Percentiles rank a stretch among this genome's conserved stretches.
Evolutionary conservation across 2,888 invertebrate genomes (phyloP).

Genomic region (Lutraria lutraria): DNA sequence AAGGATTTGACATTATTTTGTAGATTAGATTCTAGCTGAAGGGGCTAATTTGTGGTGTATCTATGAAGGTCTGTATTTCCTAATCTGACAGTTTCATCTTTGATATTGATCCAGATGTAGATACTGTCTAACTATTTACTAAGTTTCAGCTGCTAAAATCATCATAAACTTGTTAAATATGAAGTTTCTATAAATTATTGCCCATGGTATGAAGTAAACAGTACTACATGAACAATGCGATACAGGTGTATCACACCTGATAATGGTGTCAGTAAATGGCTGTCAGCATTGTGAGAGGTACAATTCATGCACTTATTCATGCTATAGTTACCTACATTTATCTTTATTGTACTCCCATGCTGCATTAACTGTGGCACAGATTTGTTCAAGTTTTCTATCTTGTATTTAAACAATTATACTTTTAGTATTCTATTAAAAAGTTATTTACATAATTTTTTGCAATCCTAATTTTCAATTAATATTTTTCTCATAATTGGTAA

Average conservation of each 20-base stretch:
- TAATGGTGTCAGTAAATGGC: background rate
- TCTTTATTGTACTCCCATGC: no score
- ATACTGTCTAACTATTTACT: background rate
- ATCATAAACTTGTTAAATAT: background rate
- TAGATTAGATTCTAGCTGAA: constrained; percentile 5
- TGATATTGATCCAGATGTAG: background rate
- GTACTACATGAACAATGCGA: background rate
- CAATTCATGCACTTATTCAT: no score
- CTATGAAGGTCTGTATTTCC: background rate
- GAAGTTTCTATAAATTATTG: background rate
- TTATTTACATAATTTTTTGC: no score
- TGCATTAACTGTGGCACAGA: no score
- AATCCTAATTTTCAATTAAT: no score
- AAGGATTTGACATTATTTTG: background rate
- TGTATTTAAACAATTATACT: no score
- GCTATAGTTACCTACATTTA: no score
- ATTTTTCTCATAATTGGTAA: no score
- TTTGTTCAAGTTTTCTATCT: no score
- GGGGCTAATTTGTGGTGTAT: background rate
- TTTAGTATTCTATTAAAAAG: no score
- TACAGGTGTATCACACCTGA: background rate
- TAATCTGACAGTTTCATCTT: constrained; percentile 18
- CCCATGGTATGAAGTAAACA: background rate
- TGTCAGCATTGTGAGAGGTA: background rate
- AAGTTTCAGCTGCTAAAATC: background rate